Conservation (phyloP, 2,888 invertebrate species). For the Escarpia spicata region DNA sequence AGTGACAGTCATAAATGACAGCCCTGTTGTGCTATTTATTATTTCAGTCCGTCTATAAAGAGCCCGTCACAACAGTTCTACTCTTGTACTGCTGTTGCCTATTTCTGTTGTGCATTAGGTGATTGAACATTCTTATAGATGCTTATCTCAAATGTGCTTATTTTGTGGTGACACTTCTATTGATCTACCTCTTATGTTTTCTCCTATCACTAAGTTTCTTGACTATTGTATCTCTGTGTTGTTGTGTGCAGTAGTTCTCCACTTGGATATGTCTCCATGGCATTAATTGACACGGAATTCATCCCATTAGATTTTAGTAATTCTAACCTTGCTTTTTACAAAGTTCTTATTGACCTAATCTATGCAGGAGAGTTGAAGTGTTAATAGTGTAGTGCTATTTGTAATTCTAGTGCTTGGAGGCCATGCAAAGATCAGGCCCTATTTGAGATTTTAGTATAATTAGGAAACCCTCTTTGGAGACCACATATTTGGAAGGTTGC, state of each 20-base stretch:
- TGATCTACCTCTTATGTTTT: neutral
- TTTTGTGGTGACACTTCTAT: neutral
- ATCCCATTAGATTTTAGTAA: neutral
- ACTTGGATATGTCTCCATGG: neutral
- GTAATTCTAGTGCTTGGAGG: neutral
- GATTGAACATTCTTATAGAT: neutral
- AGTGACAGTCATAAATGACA: neutral
- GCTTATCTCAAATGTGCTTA: neutral
- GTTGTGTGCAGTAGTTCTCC: neutral
- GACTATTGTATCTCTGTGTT: neutral
- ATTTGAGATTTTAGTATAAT: neutral
- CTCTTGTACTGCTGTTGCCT: too few relatives aligned
- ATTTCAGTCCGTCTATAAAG: too few relatives aligned
- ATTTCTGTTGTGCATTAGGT: neutral
- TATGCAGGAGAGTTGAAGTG: neutral
- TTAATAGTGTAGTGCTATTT: neutral
- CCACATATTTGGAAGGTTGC: neutral
- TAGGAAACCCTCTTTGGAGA: neutral
- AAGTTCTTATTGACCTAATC: neutral
- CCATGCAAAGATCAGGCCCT: neutral
- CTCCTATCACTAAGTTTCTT: neutral
- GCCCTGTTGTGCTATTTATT: neutral
- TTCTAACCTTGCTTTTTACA: neutral
- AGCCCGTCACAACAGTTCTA: too few relatives aligned
- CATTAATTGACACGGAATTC: neutral